phyloP scores from a whole-genome alignment of 2,113 vertebrate species.

The Planiliza haematocheilus region DNA sequence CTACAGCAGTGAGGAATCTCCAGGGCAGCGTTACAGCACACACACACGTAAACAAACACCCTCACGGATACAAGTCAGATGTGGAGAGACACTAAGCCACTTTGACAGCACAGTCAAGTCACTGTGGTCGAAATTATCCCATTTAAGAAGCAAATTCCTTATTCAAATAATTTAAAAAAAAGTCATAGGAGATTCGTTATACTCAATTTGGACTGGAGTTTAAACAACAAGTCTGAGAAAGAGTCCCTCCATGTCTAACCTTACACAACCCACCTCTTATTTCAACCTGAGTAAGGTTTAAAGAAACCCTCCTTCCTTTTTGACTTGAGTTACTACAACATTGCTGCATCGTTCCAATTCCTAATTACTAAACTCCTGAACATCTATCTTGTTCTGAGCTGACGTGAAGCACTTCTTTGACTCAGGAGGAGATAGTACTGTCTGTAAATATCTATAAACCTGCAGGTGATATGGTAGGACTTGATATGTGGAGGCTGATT shows the following conservation, averaged over 20 bases:
- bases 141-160: not conserved
- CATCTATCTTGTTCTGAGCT: not conserved
- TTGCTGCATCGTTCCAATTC: not conserved
- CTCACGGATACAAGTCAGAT: constrained; percentile 4
- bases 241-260: not conserved
- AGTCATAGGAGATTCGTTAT: not conserved
- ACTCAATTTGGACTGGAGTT: not conserved
- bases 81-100: constrained; percentile 7
- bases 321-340: not conserved
- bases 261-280: not conserved
- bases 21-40: constrained; percentile 50
- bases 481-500: not conserved
- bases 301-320: constrained; percentile 9
- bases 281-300: constrained; percentile 26
- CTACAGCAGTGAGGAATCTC: constrained; percentile 49
- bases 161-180: constrained; percentile 13
- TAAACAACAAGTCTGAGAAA: not conserved
- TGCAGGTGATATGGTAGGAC: constrained; percentile 5
- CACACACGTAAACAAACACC: constrained; percentile 40
- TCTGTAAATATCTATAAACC: not conserved
- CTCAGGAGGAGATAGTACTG: not conserved
- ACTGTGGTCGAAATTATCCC: not conserved
- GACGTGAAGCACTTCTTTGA: not conserved
- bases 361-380: not conserved
- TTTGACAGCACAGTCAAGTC: constrained; percentile 7